A percentile compares a stretch with the other conserved stretches of the same genome.
Evolutionary conservation across 2,797 vertebrate species (phyloP).

Genomic region (Gymnoscopelus microlampas): DNA sequence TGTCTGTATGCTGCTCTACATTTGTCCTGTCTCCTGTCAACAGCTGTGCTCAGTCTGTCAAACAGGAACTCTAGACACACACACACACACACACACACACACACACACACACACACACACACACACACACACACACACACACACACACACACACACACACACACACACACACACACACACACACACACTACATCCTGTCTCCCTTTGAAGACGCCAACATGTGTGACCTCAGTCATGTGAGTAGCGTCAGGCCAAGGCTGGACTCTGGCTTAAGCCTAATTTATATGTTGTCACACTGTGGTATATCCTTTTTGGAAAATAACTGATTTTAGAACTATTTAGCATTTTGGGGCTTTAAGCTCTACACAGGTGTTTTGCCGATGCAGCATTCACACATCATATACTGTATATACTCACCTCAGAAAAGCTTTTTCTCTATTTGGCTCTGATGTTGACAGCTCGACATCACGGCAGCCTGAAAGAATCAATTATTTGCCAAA

Average conservation of each 20-base stretch:
- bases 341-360: no score
- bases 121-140: conserved; percentile 1
- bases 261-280: conserved; percentile 57
- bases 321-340: no score
- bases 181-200: conserved; percentile 50
- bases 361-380: no score
- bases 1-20: conserved; percentile 37
- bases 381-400: no score
- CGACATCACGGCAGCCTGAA: no score
- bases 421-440: no score
- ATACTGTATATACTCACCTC: no score
- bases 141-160: conserved; percentile 23
- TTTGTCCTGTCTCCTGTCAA: conserved; percentile 67
- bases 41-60: conserved; percentile 72
- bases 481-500: no score
- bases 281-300: no score
- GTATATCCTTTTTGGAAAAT: no score
- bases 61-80: conserved; percentile 53
- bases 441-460: no score
- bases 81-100: conserved; percentile 33
- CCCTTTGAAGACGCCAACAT: conserved; percentile 73
- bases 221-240: conserved; percentile 68
- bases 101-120: conserved; percentile 4
- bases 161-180: conserved; percentile 27
- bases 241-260: conserved; percentile 66